Evolutionary conservation across 2,113 vertebrate genomes (phyloP).

Genomic region (Nipponia nippon): DNA sequence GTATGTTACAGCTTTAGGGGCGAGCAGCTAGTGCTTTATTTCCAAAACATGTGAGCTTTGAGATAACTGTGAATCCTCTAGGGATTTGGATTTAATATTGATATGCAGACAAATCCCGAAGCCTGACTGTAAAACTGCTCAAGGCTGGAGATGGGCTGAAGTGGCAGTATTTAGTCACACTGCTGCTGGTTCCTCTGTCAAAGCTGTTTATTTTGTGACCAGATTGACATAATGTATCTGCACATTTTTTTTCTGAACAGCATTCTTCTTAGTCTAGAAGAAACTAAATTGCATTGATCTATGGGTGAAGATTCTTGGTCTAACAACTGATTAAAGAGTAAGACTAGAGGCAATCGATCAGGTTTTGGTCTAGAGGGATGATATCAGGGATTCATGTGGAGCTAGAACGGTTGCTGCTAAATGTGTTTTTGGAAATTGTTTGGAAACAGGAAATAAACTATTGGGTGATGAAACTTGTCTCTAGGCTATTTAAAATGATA

Average conservation of each 20-base stretch:
- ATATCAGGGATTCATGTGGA: neutral
- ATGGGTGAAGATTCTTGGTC: neutral
- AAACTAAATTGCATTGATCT: neutral
- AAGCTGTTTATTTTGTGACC: neutral
- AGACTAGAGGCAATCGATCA: neutral
- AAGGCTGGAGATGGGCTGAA: neutral
- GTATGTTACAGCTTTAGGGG: neutral
- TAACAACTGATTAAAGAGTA: neutral
- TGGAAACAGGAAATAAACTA: neutral
- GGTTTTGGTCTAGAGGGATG: neutral
- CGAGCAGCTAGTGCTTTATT: neutral
- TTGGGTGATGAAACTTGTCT: neutral
- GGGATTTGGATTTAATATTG: conserved; percentile 54
- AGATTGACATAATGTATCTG: neutral
- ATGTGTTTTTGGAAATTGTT: neutral
- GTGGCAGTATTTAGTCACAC: conserved; percentile 10
- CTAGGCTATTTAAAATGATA: neutral
- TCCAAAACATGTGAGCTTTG: conserved; percentile 7
- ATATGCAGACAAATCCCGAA: conserved; percentile 33
- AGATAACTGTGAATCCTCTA: neutral
- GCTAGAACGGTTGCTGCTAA: neutral
- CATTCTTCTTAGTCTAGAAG: neutral
- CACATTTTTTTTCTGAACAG: neutral
- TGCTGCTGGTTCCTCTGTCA: neutral
- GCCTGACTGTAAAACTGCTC: conserved; percentile 25